A percentile compares a stretch with the other conserved stretches of the same genome.
Evolutionary conservation across 2,888 invertebrate species (phyloP).

Genomic region (Platypus cylindrus): DNA sequence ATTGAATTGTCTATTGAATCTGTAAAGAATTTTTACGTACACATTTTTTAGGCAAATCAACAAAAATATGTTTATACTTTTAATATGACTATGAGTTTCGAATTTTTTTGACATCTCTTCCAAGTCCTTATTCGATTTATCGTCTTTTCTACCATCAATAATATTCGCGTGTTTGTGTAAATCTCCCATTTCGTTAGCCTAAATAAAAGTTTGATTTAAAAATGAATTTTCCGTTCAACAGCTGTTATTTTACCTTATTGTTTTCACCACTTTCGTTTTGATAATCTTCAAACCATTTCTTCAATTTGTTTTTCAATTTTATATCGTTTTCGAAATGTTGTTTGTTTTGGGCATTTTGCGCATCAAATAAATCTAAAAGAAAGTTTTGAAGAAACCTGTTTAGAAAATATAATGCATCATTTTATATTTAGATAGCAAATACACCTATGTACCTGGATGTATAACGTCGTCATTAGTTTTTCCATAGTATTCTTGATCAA

Average conservation of each 20-base stretch:
- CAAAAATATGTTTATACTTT: background rate
- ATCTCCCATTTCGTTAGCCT: constrained; percentile 9
- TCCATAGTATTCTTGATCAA: constrained; percentile 22
- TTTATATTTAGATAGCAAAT: background rate
- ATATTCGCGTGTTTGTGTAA: constrained; percentile 7
- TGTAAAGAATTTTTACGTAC: too few species aligned
- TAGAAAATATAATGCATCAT: too few species aligned
- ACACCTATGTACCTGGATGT: constrained; percentile 15
- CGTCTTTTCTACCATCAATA: constrained; percentile 15
- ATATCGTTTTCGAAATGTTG: constrained; percentile 18
- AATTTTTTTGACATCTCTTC: constrained; percentile 17
- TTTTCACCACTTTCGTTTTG: constrained; percentile 14
- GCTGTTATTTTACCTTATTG: constrained; percentile 7
- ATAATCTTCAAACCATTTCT: constrained; percentile 20
- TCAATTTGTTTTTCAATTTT: constrained; percentile 20
- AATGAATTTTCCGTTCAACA: background rate
- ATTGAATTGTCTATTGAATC: too few species aligned
- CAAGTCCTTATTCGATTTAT: constrained; percentile 16
- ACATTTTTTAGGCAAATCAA: too few species aligned
- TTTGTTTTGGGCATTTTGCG: constrained; percentile 25
- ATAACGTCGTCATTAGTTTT: constrained; percentile 24
- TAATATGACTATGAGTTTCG: background rate
- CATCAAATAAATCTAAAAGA: constrained; percentile 24
- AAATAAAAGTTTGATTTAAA: background rate
- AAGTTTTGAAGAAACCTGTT: too few species aligned